phyloP scores from a whole-genome alignment of 2,113 vertebrate species.

The Nannospalax galili region DNA sequence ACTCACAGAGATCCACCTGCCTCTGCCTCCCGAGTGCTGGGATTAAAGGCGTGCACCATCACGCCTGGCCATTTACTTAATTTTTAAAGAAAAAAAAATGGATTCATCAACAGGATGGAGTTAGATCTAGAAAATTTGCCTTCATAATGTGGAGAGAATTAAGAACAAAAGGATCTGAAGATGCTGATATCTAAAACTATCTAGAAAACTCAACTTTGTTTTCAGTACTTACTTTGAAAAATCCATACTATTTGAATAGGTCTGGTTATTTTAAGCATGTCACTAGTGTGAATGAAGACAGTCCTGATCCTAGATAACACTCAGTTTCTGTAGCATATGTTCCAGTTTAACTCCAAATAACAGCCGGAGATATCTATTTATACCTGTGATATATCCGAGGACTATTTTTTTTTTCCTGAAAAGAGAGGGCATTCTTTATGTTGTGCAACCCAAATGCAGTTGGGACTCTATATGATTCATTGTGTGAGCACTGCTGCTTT shows the following conservation, averaged over 20 bases:
- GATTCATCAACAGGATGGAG: not conserved
- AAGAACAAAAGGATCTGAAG: not conserved
- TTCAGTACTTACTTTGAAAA: conserved; percentile 37
- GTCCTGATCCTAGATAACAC: not conserved
- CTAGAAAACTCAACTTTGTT: conserved; percentile 21
- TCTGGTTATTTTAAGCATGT: not conserved
- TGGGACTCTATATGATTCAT: not conserved
- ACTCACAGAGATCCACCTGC: no score
- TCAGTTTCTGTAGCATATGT: not conserved
- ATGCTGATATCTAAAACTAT: not conserved
- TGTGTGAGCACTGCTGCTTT: conserved; percentile 17
- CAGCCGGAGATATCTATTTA: not conserved
- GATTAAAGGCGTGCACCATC: no score
- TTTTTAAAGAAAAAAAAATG: no score
- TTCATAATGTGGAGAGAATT: not conserved
- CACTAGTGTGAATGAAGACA: not conserved
- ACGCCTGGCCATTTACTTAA: no score
- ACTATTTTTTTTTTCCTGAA: not conserved
- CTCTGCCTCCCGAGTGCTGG: no score
- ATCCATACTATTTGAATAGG: not conserved
- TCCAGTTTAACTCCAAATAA: conserved; percentile 7
- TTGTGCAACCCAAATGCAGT: not conserved
- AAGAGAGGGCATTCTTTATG: not conserved
- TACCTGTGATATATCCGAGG: not conserved
- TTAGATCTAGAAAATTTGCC: conserved; percentile 10